Base-by-base conservation (phyloP, 2,888 invertebrate species). In the Nomada goodeniana region DNA sequence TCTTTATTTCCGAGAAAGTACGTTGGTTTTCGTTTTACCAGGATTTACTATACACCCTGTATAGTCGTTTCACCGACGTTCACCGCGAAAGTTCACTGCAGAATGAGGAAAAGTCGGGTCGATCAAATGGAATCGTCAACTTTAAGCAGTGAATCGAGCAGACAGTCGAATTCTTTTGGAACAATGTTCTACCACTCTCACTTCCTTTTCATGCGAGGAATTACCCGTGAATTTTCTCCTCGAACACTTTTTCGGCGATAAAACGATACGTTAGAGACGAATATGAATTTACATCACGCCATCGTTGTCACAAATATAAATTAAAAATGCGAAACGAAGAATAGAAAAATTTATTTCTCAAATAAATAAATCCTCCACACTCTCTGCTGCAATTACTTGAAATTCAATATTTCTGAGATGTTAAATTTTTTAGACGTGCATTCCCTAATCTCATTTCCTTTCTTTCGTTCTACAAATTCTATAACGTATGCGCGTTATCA, bases 241-340 rank as follows among this genome's bases (percentile, higher is more conserved):
- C 64, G 59, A 53, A 63, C 59, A 69, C 23, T 79, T 76, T 70
- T 70, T 50, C 79, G 70, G 70, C 70, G 76, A 76, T 57, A 36
- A 68, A 79, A 79, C 70, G 69, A 76, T 69, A 50, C 47, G 71
- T 76, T 67, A 55, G 60, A 76, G 70, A 55, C 67, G 65, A 70
- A 53, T 55, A 77, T 57, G 77, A 57, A 67, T 68, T 78, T 80
- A 72, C 59, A 80, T 72, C 63, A 55, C 50, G 50, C 47, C 29
- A 1, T 42, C 20, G 36, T 20, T 36, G 36, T 36, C 36, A 36
- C 5, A 36, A 7, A 36, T 36, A 36, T 36, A 36, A 36, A 36
- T 36, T 7, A 36, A 36, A 36, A 36, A 36, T 36, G 0, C 5
- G 36, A 36, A 36, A 1, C 36, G 36, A 36, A 36, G 36, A 7